Conservation (phyloP, 2,113 vertebrate genomes). For the Acanthochromis polyacanthus region DNA sequence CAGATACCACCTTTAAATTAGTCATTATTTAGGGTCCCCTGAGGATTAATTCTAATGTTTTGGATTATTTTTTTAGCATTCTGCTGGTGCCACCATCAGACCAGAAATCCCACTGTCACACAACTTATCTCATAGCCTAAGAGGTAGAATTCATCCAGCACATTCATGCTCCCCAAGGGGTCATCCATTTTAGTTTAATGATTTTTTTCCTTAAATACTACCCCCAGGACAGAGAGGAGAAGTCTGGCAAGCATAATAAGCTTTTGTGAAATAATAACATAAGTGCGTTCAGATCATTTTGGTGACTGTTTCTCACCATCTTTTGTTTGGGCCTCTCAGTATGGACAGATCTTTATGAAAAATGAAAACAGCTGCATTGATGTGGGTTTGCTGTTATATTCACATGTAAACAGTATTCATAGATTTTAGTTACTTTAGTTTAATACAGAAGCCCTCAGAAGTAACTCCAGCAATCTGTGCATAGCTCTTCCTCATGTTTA, state of each 20-base stretch:
- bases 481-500: too few species aligned
- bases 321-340: too few species aligned
- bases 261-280: background rate
- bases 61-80: too few species aligned
- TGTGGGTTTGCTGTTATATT: background rate
- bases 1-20: background rate
- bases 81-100: background rate
- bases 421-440: background rate
- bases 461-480: too few species aligned
- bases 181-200: background rate
- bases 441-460: too few species aligned
- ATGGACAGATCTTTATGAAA: too few species aligned
- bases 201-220: rapidly evolving
- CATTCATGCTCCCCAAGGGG: background rate
- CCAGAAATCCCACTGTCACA: background rate
- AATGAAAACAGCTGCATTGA: too few species aligned
- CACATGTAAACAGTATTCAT: background rate
- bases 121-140: background rate
- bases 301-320: too few species aligned
- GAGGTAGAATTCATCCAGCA: background rate
- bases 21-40: background rate
- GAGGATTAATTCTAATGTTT: background rate
- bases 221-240: background rate
- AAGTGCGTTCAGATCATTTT: background rate
- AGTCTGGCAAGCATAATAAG: background rate